Percentiles rank a stretch among this genome's conserved stretches.
Conservation (phyloP, 2,888 invertebrate genomes). For the Neoscelio sp. region DNA sequence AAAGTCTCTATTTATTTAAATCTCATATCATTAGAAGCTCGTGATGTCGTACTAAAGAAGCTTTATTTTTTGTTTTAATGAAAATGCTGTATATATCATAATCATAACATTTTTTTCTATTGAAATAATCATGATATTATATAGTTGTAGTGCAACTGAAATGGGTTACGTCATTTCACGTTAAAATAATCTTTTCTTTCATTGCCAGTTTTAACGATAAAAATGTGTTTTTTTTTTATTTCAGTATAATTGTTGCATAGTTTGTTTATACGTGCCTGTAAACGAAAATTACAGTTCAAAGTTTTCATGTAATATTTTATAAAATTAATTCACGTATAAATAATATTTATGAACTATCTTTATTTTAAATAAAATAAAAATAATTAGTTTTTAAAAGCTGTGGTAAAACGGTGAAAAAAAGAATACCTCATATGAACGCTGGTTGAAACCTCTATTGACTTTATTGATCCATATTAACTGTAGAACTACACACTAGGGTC, state of each 20-base stretch:
- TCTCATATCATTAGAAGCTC: slow-evolving; percentile 43
- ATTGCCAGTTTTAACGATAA: slow-evolving; percentile 18
- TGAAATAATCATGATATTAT: slow-evolving; percentile 26
- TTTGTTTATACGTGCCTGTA: slow-evolving; percentile 4
- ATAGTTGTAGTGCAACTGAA: slow-evolving; percentile 1
- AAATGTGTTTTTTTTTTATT: slow-evolving; percentile 37
- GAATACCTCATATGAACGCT: no score
- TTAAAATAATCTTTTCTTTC: slow-evolving; percentile 41
- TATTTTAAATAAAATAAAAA: no score
- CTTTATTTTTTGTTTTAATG: slow-evolving; percentile 47
- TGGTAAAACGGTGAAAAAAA: no score
- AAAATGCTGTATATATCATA: slow-evolving; percentile 30
- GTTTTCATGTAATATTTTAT: no score
- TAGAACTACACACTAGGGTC: no score
- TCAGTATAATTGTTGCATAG: slow-evolving; percentile 23
- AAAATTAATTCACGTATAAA: no score
- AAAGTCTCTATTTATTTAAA: no score
- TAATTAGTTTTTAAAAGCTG: no score
- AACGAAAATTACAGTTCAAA: slow-evolving; percentile 4
- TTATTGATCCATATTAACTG: no score
- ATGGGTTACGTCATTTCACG: slow-evolving; percentile 22
- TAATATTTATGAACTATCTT: no score
- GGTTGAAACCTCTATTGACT: no score
- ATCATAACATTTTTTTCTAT: slow-evolving; percentile 35
- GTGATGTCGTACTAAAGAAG: not conserved